Conservation (phyloP, 1,140 invertebrate species). For the Drosophila lowei region DNA sequence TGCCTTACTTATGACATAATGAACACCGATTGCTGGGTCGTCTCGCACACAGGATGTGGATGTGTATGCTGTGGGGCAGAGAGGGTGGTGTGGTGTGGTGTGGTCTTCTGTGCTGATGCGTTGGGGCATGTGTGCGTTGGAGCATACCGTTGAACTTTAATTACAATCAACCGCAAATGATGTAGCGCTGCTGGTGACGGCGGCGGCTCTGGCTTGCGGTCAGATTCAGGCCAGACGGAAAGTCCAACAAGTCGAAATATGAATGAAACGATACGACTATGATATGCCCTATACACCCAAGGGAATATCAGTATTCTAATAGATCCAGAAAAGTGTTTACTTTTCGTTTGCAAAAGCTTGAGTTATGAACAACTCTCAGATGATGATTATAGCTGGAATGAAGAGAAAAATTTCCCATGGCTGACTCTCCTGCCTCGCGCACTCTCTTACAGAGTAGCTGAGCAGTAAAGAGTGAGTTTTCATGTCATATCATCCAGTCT, state of each 20-base stretch:
- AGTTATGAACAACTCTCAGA: no score
- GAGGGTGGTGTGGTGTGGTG: neutral
- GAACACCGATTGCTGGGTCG: conserved; percentile 38
- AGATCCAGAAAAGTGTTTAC: no score
- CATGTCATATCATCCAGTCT: no score
- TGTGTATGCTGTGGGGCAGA: neutral
- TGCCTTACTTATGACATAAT: conserved; percentile 54
- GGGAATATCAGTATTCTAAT: no score
- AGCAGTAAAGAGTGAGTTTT: no score
- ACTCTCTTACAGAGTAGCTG: no score
- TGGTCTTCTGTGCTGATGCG: no score
- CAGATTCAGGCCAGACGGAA: conserved; percentile 30
- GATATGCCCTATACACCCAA: neutral
- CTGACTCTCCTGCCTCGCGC: no score
- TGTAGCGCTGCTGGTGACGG: conserved; percentile 61
- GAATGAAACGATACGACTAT: neutral
- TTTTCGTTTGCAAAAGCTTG: no score
- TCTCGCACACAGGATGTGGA: conserved; percentile 14
- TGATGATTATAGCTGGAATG: no score
- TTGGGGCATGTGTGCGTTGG: conserved; percentile 47
- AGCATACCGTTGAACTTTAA: conserved; percentile 73
- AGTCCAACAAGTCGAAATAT: conserved; percentile 32
- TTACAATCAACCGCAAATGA: conserved; percentile 78
- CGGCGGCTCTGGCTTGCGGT: conserved; percentile 57
- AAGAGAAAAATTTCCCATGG: no score